These are phyloP conservation scores for Drosophila yakuba DNA, from an alignment of 1,140 invertebrate species.

Conservation along the genomic window DNA sequence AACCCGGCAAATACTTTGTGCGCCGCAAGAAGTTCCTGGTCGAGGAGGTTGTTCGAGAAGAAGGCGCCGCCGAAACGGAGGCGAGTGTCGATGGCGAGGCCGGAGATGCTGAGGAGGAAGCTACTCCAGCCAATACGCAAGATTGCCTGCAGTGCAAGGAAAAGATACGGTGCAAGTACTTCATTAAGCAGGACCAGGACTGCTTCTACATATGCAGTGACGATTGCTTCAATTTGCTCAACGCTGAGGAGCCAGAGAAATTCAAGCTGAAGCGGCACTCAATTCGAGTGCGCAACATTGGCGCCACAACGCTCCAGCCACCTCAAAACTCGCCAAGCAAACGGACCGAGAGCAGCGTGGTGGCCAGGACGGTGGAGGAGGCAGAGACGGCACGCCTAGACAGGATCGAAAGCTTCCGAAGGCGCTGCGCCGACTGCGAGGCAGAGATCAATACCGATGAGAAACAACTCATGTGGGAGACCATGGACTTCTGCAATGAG, in stretches of 20 bases:
- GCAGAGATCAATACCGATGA: conserved; percentile 86
- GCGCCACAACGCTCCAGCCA: conserved; percentile 66
- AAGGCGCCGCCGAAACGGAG: conserved; percentile 21
- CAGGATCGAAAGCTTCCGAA: conserved; percentile 85
- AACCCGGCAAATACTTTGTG: conserved; percentile 84
- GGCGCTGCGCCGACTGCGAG: conserved; percentile 87
- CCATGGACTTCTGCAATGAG: conserved; percentile 97
- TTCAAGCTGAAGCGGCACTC: conserved; percentile 84
- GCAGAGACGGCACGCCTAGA: conserved; percentile 86
- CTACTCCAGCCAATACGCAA: conserved; percentile 9
- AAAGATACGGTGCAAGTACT: conserved; percentile 86
- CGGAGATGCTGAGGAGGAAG: conserved; percentile 14
- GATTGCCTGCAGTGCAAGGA: conserved; percentile 77
- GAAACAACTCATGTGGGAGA: conserved; percentile 93
- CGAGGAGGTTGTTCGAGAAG: conserved; percentile 60
- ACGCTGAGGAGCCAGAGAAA: conserved; percentile 86
- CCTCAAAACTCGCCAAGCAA: conserved; percentile 55
- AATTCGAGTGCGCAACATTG: conserved; percentile 85
- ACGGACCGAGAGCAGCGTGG: conserved; percentile 82
- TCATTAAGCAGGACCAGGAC: conserved; percentile 86
- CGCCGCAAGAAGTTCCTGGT: conserved; percentile 83
- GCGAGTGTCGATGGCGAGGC: conserved; percentile 1
- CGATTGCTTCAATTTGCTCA: conserved; percentile 86
- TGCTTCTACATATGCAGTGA: conserved; percentile 86
- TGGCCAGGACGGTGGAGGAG: conserved; percentile 86